Evolutionary conservation across 2,888 invertebrate species (phyloP), one percentile per base, ranked within the genome.

Genomic region (Pyralis farinalis): DNA sequence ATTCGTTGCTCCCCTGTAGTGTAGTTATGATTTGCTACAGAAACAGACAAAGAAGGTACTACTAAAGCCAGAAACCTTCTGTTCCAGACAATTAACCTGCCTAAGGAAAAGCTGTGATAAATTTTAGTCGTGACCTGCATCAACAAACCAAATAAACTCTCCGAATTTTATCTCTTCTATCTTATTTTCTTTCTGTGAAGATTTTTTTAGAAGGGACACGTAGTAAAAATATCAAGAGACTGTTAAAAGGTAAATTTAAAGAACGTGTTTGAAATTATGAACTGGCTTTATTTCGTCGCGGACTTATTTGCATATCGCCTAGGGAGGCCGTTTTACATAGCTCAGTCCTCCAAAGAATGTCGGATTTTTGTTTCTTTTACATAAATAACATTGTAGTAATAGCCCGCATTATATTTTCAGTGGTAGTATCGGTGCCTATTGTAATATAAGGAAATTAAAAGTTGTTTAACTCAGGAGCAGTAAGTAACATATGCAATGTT

Each of bases 201-300:
- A 71, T 70, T 62, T 65, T 71, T 65, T 72, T 62, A 62, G 64
- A 67, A 61, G 67, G 57, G 68, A 79, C 81, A 79, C 78, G 76
- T 77, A 75, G 70, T 74, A 73, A 77, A 81, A 82, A 81, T 80
- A 81, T 82, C 73, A 75, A 68, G 75, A 69, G 71, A 70, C 70
- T 69, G 76, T 81, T 82, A 77, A 74, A 72, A 80, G 75, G 75
- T 75, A 73, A 80, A 83, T 80, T 82, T 80, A 67, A 70, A 73
- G 63, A 70, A 79, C 81, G 80, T 81, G 82, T 72, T 66, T 63
- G 53, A 79, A 81, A 80, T 82, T 72, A 75, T 69, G 77, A 78
- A 58, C 58, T 51, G 49, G 33, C 43, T 65, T 73, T 68, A 63
- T 68, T 66, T 63, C 49, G 55, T 46, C 46, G 55, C 49, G 49